These are phyloP conservation scores for Diorhabda elongata DNA, from an alignment of 1,140 invertebrate species.

Conservation along the genomic window DNA sequence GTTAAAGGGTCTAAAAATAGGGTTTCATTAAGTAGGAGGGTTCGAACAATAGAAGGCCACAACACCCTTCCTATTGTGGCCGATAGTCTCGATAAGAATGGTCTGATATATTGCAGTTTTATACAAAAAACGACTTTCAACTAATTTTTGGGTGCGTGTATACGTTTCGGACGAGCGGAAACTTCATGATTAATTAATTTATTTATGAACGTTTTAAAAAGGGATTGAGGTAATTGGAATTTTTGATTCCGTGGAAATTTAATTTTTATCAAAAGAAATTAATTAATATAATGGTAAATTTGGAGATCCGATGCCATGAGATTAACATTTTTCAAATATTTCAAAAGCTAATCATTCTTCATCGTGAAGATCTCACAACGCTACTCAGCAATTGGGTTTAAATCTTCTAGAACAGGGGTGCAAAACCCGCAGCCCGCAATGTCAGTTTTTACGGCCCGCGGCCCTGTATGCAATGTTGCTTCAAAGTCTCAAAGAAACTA, in stretches of 20 bases:
- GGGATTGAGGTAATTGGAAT: neutral
- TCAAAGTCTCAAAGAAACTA: too few species aligned
- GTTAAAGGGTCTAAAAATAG: conserved; percentile 1
- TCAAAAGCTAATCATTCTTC: too few species aligned
- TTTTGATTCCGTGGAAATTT: neutral
- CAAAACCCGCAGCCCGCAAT: too few species aligned
- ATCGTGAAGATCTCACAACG: too few species aligned
- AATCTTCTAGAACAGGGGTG: too few species aligned
- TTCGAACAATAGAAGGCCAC: neutral
- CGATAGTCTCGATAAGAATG: conserved; percentile 2
- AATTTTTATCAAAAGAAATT: too few species aligned
- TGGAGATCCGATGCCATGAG: too few species aligned
- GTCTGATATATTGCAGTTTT: neutral
- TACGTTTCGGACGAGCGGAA: neutral
- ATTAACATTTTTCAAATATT: too few species aligned
- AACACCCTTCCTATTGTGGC: neutral
- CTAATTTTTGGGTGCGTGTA: conserved; percentile 2
- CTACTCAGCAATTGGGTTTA: too few species aligned
- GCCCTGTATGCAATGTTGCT: too few species aligned
- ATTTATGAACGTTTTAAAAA: neutral
- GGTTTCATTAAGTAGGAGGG: neutral
- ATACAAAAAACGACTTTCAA: conserved; percentile 1
- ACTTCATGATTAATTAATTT: conserved; percentile 1
- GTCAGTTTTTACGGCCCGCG: too few species aligned
- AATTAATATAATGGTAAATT: too few species aligned